Evolutionary conservation across 2,113 vertebrate species (phyloP), one percentile per base, ranked within the genome.

Genomic region (Arothron firmamentum): DNA sequence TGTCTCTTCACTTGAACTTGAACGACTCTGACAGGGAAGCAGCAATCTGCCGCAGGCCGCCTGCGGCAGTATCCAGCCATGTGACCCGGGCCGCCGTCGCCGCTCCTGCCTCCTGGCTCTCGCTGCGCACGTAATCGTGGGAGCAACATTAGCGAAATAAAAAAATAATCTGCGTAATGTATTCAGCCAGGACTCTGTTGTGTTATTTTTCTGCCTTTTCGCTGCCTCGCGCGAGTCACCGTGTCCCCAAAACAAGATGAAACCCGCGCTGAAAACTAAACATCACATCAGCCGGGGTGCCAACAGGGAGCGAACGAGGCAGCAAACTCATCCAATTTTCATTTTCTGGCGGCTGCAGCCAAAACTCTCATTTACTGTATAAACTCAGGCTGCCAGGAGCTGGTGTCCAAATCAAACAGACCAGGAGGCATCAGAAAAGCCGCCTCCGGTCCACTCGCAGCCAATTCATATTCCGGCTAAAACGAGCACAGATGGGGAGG

Each of bases 301-400:
- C 79, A 83, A 55, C 43, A 63, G 71, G 66, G 62, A 75, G 58
- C 62, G 47, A 65, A 43, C 16, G 34, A 75, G 64, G 56, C 59
- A 64, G 56, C 66, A 74, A 74, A 59, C 70, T 68, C 70, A 72
- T 85, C 79, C 72, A 80, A 80, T 81, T 67, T 81, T 77, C 58
- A 8, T 77, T 79, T 71, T 61, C 62, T 63, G 62, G 75, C 61
- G 28, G 5, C 45, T 52, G 59, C 75, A 74, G 80, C 82, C 77
- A 85, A 83, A 83, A 81, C 74, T 69, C 78, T 83, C 77, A 81
- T 86, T 85, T 86, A 82, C 77, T 81, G 73, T 78, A 67, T 74
- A 85, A 86, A 81, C 74, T 65, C 42, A 0, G 52, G 54, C 58
- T 82, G 81, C 79, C 80, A 85, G 75, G 61, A 70, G 60, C 70